Base-by-base conservation (phyloP, 1,140 invertebrate genomes). In the Mya arenaria region DNA sequence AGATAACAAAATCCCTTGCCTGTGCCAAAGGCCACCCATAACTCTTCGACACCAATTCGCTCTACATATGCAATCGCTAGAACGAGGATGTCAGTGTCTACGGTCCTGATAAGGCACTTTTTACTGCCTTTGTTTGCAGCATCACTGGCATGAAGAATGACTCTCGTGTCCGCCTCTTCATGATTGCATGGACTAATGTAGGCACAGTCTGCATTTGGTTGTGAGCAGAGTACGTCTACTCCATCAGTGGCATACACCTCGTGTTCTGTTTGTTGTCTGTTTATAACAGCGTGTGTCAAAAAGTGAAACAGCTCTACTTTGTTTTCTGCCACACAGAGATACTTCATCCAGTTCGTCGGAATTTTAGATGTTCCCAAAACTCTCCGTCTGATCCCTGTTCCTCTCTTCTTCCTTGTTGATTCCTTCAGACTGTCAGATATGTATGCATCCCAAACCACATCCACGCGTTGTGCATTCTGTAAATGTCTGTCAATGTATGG, bases 61-160 rank as follows among this genome's bases (percentile, higher is more conserved):
- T 34, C 19, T 48, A 77, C 44, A 4, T 39, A 5, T 39, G 32
- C 41, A 28, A 88, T 65, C 37, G 83, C 87, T 23, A 87, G 17
- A 1, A 88, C 82, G 28, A 89, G 77, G 25, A 89, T 85, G 84
- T 88, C 88, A 6, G 87, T 89, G 44, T 90, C 84, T 72, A 81
- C 65, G 52, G 82, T 86, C 1, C 66, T 73, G 32, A 89, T 77
- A 1, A 84, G 25, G 15, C 84, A 32, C n/a, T 68, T 66, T 39
- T 25, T 83, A 62, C 23, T 48, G 1, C 87, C 84, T 28, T 75
- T 48, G 32, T 13, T 41, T 25, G 73, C 52, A 44, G 81, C 84
- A 85, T 90, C 48, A 10, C 41, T 48, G 4, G 63, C 66, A 84
- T 89, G 88, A 13, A 90, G n/a, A 15, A 88, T 19, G 5, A 90